Evolutionary conservation across 2,113 vertebrate species (phyloP).

Genomic region (Phalacrocorax aristotelis): DNA sequence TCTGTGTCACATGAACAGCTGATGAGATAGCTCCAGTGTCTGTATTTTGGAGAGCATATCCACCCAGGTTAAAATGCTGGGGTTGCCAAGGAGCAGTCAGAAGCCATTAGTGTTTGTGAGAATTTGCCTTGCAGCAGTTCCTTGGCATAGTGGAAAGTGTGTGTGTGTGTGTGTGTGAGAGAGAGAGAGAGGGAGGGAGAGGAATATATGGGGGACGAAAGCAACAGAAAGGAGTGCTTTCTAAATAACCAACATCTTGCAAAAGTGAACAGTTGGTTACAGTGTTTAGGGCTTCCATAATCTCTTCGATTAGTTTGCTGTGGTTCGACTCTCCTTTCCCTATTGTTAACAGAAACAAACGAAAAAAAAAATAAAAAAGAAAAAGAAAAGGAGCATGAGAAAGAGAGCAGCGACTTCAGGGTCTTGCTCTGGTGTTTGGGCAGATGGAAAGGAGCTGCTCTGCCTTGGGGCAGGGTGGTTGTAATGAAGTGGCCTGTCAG

Average conservation of each 20-base stretch:
- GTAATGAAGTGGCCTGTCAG: slow-evolving; percentile 99
- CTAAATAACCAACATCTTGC: slow-evolving; percentile 3
- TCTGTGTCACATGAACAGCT: slow-evolving; percentile 89
- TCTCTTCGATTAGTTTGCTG: slow-evolving; percentile 66
- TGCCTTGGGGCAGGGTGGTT: slow-evolving; percentile 87
- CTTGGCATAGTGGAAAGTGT: slow-evolving; percentile 88
- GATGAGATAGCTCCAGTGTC: slow-evolving; percentile 91
- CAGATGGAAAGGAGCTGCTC: slow-evolving; percentile 85
- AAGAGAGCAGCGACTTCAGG: slow-evolving; percentile 76
- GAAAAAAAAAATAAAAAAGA: neutral
- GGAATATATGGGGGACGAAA: neutral
- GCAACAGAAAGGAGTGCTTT: neutral
- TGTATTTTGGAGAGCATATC: slow-evolving; percentile 91
- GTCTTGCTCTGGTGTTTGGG: slow-evolving; percentile 90
- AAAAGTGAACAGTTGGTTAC: slow-evolving; percentile 16
- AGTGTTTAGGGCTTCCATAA: neutral
- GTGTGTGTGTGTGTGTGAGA: neutral
- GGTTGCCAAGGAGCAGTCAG: slow-evolving; percentile 99
- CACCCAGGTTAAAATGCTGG: slow-evolving; percentile 97
- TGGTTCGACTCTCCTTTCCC: slow-evolving; percentile 45
- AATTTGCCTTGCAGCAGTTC: slow-evolving; percentile 99
- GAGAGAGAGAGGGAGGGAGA: neutral
- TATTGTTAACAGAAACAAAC: slow-evolving; percentile 57
- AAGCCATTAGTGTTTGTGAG: slow-evolving; percentile 99
- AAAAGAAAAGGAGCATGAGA: neutral